Evolutionary conservation across 2,888 invertebrate species (phyloP).

Genomic region (Myathropa florea): DNA sequence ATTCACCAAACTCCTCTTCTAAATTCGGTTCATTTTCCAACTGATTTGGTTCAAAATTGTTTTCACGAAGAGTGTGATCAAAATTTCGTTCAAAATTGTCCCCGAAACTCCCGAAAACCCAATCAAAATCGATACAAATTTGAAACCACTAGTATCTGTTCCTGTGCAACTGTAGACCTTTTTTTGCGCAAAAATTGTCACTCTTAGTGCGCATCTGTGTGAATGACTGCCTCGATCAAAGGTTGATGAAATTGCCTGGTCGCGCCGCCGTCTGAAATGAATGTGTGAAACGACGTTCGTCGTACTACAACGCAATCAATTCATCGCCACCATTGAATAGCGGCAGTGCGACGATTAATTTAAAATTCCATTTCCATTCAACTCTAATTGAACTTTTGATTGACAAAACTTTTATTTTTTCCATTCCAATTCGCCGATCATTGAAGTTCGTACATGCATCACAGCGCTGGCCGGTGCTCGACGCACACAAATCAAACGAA

Average conservation of each 20-base stretch:
- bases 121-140: not conserved
- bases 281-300: conserved; percentile 24
- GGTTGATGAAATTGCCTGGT: conserved; percentile 11
- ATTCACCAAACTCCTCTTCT: too few relatives aligned
- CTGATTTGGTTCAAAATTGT: too few relatives aligned
- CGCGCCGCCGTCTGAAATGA: conserved; percentile 9
- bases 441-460: conserved; percentile 24
- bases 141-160: not conserved
- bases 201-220: not conserved
- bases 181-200: not conserved
- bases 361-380: conserved; percentile 54
- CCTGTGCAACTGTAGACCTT: not conserved
- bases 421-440: conserved; percentile 4
- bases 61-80: not conserved
- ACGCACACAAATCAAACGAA: not conserved
- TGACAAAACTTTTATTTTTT: conserved; percentile 21
- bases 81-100: not conserved
- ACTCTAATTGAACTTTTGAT: conserved; percentile 60
- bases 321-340: conserved; percentile 34
- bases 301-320: conserved; percentile 47
- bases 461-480: not conserved
- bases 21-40: too few relatives aligned
- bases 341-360: conserved; percentile 42
- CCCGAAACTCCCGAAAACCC: not conserved
- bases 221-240: conserved; percentile 36